Conservation (phyloP, 2,888 invertebrate genomes). For the Eristalinus aeneus region DNA sequence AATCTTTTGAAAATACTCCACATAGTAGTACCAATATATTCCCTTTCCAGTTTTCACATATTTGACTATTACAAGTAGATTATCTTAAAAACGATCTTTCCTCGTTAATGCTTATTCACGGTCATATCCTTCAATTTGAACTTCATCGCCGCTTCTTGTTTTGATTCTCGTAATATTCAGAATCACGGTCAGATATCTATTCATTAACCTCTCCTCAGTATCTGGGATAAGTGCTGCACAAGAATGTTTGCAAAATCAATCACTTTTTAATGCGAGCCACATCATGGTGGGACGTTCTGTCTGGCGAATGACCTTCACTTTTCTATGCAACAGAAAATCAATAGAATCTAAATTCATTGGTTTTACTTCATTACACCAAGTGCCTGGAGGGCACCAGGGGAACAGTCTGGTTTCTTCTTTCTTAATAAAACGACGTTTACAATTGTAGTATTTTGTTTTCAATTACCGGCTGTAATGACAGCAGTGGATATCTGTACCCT, state of each 20-base stretch:
- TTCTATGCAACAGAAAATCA: constrained; percentile 38
- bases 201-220: background rate
- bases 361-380: background rate
- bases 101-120: background rate
- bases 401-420: background rate
- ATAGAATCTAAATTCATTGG: constrained; percentile 39
- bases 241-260: background rate
- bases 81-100: too few species aligned
- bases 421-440: constrained; percentile 3
- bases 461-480: background rate
- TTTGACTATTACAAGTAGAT: too few species aligned
- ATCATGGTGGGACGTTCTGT: constrained; percentile 24
- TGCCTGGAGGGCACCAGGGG: background rate
- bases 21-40: too few species aligned
- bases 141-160: background rate
- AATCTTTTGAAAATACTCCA: too few species aligned
- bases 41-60: too few species aligned
- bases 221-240: background rate
- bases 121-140: background rate
- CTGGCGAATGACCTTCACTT: constrained; percentile 49
- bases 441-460: background rate
- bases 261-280: background rate
- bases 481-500: background rate
- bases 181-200: background rate
- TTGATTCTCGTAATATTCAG: background rate